Base-by-base conservation (phyloP, 2,888 invertebrate species). In the Villa cingulata region DNA sequence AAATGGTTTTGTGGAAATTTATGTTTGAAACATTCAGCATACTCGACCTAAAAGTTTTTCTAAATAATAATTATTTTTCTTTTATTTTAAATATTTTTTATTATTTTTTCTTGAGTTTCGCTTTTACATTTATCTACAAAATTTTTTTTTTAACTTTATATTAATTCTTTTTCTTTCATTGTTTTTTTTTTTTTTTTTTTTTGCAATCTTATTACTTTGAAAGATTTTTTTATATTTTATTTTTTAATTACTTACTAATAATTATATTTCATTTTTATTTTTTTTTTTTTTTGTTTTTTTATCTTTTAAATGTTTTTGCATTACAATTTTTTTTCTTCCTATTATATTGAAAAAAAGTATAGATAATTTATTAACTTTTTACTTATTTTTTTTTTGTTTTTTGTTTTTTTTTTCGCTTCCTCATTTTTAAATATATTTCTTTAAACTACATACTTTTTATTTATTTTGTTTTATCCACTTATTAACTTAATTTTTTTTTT, bases 111-210 rank as follows among this genome's bases (percentile, higher is more conserved):
- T 49, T 50, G 43, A 45, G 43, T 42, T 52, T 47, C 46, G 48
- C 46, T 46, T 50, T 48, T 50, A 53, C 53, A 53, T 46, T 53
- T 53, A 53, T 53, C 53, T 53, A 53, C 53, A 53, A 53, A 53
- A 51, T 53, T 52, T 43, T 51, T 37, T 23, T 46, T 43, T 48
- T 12, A 32, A 4, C 37, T 44, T 44, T 41, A 38, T 41, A 27
- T 46, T 49, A 43, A 39, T 39, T 45, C 39, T 27, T 45, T 39
- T 38, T 41, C 23, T 29, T 34, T 40, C 32, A 34, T 29, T 45
- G 40, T 39, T 34, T 45, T 34, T 34, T 40, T 23, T 23, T 23
- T 23, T 7, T 6, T 23, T 23, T 23, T 23, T 23, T 20, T 45
- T 41, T 45, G 40, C n/a, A 29, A 34, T 45, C 34, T 45, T 39